Conservation (phyloP, 2,888 invertebrate species). For the Drosophila algonquin region DNA sequence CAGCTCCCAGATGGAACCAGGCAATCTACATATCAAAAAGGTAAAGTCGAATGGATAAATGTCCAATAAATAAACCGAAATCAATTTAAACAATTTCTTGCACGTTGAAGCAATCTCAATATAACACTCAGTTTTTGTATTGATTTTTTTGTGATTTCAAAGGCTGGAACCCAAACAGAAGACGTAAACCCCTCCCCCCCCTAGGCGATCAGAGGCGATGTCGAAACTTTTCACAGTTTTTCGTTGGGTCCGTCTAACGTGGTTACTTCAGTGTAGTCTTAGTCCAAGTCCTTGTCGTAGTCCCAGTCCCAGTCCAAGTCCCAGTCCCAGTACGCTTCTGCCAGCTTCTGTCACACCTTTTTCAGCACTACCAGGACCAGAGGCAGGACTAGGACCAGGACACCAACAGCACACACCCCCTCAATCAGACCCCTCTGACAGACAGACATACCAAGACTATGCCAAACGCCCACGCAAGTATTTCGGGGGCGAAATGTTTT, state of each 20-base stretch:
- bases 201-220: neutral
- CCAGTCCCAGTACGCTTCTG: neutral
- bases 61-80: too few species aligned
- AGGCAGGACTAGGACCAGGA: neutral
- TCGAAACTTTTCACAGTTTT: neutral
- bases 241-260: neutral
- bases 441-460: slow-evolving; percentile 13
- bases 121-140: neutral
- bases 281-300: too few species aligned
- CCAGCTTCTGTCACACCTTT: neutral
- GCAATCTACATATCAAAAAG: too few species aligned
- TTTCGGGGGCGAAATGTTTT: slow-evolving; percentile 59
- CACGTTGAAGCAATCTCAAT: neutral
- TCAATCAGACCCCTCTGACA: neutral
- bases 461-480: slow-evolving; percentile 33
- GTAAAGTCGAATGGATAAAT: too few species aligned
- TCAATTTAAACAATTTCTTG: too few species aligned
- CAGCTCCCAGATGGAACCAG: too few species aligned
- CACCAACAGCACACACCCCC: neutral
- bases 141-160: neutral
- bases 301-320: neutral
- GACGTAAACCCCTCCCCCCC: neutral
- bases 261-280: too few species aligned
- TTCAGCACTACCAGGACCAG: neutral
- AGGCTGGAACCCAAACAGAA: neutral